These are phyloP conservation scores for Agrotis exclamationis DNA, from an alignment of 2,888 invertebrate species.

Conservation along the genomic window DNA sequence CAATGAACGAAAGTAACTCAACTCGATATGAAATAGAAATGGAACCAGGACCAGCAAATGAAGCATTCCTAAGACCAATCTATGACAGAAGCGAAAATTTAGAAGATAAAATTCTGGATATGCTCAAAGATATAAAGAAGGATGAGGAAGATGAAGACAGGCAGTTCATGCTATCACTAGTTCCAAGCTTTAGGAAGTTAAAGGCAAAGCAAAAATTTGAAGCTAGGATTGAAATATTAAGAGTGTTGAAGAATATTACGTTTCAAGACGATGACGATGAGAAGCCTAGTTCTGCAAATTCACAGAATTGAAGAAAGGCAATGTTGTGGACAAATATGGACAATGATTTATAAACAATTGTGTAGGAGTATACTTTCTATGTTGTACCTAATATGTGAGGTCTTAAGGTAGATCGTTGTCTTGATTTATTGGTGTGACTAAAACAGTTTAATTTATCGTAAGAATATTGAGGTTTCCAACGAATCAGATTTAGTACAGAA, in stretches of 20 bases:
- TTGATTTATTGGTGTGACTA: slow-evolving; percentile 9
- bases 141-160: slow-evolving; percentile 78
- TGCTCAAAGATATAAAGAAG: slow-evolving; percentile 71
- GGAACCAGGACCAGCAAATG: slow-evolving; percentile 26
- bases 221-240: slow-evolving; percentile 79
- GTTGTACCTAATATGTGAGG: slow-evolving; percentile 6
- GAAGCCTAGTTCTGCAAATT: slow-evolving; percentile 20
- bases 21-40: slow-evolving; percentile 48
- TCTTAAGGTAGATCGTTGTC: slow-evolving; percentile 9
- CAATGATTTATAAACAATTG: not conserved
- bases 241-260: slow-evolving; percentile 73
- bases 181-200: slow-evolving; percentile 77
- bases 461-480: not conserved
- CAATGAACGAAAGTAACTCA: slow-evolving; percentile 19
- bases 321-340: not conserved
- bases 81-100: slow-evolving; percentile 65
- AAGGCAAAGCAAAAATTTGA: slow-evolving; percentile 76
- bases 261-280: slow-evolving; percentile 61
- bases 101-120: slow-evolving; percentile 72
- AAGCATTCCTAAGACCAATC: slow-evolving; percentile 51
- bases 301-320: not conserved
- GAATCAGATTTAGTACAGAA: not conserved
- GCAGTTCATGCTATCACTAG: slow-evolving; percentile 78
- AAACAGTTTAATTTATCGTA: not conserved
- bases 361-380: slow-evolving; percentile 8